phyloP scores from a whole-genome alignment of 2,797 vertebrate species.

The Cyprinodon diabolis region DNA sequence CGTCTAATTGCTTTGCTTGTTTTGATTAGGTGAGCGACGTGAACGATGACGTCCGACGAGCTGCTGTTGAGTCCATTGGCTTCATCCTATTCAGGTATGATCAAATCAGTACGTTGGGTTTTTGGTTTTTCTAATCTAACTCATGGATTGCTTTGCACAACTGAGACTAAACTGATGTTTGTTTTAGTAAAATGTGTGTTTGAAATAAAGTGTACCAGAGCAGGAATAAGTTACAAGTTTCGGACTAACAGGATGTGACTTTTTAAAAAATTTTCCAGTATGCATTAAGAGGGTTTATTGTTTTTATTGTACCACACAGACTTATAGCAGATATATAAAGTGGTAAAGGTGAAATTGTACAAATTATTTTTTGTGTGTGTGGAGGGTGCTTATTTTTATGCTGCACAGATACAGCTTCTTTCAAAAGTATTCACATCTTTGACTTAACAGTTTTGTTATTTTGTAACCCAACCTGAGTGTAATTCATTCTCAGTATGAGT shows the following conservation, averaged over 20 bases:
- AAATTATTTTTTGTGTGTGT: too few relatives aligned
- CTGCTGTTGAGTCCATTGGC: conserved; percentile 98
- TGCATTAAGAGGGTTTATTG: background rate
- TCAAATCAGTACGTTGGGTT: background rate
- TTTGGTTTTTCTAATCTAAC: background rate
- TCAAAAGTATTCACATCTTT: too few relatives aligned
- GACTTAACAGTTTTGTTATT: too few relatives aligned
- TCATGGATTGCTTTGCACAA: background rate
- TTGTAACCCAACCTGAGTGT: too few relatives aligned
- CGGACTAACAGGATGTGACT: too few relatives aligned
- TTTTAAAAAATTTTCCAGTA: background rate
- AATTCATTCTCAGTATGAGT: too few relatives aligned
- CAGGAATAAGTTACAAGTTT: background rate
- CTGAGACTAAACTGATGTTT: background rate
- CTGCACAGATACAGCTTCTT: too few relatives aligned
- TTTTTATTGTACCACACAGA: background rate
- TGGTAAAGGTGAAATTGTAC: too few relatives aligned
- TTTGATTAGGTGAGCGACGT: conserved; percentile 91
- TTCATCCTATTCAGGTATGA: conserved; percentile 98
- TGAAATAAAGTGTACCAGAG: background rate
- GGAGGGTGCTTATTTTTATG: too few relatives aligned
- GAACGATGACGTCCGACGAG: conserved; percentile 96
- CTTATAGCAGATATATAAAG: background rate
- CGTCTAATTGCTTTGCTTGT: conserved; percentile 28
- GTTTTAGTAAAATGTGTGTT: background rate